Evolutionary conservation across 1,140 invertebrate genomes (phyloP), one percentile per base, ranked within the genome.

Genomic region (Hetaerina americana): DNA sequence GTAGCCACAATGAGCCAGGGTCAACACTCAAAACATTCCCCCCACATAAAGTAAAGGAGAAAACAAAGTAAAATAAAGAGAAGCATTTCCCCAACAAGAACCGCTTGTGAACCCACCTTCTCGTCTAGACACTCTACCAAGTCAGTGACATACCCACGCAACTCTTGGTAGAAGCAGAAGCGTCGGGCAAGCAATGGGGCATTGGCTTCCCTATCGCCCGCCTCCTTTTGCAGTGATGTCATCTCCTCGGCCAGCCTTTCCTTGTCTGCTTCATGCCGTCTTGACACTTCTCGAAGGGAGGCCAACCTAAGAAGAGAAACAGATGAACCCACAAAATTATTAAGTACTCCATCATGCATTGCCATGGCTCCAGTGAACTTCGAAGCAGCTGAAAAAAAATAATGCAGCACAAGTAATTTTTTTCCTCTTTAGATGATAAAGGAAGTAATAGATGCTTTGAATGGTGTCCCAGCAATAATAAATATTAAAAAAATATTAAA

Each of bases 41-140:
- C 70, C 57, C 27, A 24, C 31, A 26, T 27, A 29, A 66, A 72
- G 29, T 28, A 66, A 24, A 66, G 22, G 40, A 57, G 40, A n/a
- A 57, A 57, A 57, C 22, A 18, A 57, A 57, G 40, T n/a, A n/a
- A 57, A 57, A 57, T 57, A 57, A 57, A 57, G 40, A 57, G 40
- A 57, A 5, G 40, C 40, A 57, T 57, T 57, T 57, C 40, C 40
- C 40, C 40, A 57, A 57, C 40, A 57, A 57, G 40, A 69, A 57
- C 18, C 68, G 69, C 27, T 49, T 66, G 27, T 68, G 26, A 82
- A 86, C 85, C 85, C 82, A 93, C 89, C 88, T 94, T 94, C 82
- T 93, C 91, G 77, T 96, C 92, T 77, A 97, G 88, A 87, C 95
- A 98, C 86, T 97, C 96, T 83, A 97, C 90, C 82, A 97, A 90